A percentile compares a stretch with the other conserved stretches of the same genome.
Evolutionary conservation across 2,113 vertebrate species (phyloP).

Genomic region (Sturnus vulgaris): DNA sequence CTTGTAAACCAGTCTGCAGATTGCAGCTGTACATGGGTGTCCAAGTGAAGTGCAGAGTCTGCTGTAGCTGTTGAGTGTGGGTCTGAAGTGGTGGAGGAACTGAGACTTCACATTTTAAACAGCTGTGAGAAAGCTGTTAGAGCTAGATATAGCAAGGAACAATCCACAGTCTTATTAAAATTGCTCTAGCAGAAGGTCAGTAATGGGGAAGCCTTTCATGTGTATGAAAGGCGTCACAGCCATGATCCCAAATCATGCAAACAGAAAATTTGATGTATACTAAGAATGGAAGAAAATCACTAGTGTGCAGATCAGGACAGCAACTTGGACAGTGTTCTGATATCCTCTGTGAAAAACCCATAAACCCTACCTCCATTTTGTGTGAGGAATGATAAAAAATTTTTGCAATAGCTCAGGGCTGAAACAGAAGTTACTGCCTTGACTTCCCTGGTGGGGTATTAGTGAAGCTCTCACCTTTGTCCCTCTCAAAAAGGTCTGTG

Average conservation of each 20-base stretch:
- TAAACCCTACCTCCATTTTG: neutral
- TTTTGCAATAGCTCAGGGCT: neutral
- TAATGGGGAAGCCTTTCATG: neutral
- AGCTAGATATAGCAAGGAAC: neutral
- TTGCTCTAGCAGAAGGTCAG: neutral
- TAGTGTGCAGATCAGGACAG: neutral
- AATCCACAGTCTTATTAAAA: neutral
- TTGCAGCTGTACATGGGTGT: rapidly evolving
- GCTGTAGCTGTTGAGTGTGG: neutral
- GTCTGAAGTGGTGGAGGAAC: neutral
- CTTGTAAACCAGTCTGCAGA: neutral
- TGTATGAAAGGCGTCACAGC: neutral
- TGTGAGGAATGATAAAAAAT: neutral
- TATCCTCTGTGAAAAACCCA: neutral
- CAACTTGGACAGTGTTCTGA: neutral
- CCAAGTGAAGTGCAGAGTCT: neutral
- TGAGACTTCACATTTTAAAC: neutral
- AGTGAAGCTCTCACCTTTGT: neutral
- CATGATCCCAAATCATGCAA: neutral
- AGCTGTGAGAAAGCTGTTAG: neutral
- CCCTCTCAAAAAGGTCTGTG: neutral
- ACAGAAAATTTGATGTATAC: neutral
- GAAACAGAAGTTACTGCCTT: neutral
- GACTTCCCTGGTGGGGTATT: neutral
- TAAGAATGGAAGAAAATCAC: neutral